Evolutionary conservation across 2,888 invertebrate genomes (phyloP), one percentile per base, ranked within the genome.

Genomic region (Ypsolopha sequella): DNA sequence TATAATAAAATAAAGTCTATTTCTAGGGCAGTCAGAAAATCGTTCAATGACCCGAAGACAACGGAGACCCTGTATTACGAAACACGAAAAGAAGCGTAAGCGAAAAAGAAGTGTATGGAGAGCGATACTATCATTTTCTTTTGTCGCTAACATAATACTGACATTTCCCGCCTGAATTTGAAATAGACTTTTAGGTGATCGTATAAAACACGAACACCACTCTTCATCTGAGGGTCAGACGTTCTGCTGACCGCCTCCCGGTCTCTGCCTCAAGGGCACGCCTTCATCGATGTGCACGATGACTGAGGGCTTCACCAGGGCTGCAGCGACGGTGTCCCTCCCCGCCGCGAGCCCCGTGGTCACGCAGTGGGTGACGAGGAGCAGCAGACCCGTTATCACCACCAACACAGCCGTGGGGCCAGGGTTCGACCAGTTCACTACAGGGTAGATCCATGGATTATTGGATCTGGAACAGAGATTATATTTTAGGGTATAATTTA

Each of bases 371-470:
- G 93, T 75, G 11, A 89, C 55, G 7, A 90, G 66, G 6, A 93
- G 80, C 57, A 93, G 88, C 1, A 90, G 62, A 0, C 90, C 86
- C n/a, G 92, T 92, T 41, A 91, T 84, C 0, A 88, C 65, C 51
- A 91, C 90, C 10, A 92, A 87, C 7, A 89, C 76, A 8, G 88
- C 66, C 0, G 93, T 89, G 35, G 77, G 72, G 7, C 89, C 87
- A 0, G 94, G 92, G 1, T 65, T 88, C 35, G 88, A 82, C 95
- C 95, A 95, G 76, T 95, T 89, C 54, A 95, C 76, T 52, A 94
- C 90, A 33, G 91, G 89, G 72, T 95, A 95, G 56, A 95, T 92
- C 68, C 88, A 92, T 36, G 87, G 87, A 53, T 89, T 76, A 38
- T 92, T 92, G 55, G 88, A 76, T 57, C 92, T 91, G 75, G 55